These are phyloP conservation scores for Verasper variegatus DNA, from an alignment of 2,113 vertebrate genomes.

Conservation along the genomic window DNA sequence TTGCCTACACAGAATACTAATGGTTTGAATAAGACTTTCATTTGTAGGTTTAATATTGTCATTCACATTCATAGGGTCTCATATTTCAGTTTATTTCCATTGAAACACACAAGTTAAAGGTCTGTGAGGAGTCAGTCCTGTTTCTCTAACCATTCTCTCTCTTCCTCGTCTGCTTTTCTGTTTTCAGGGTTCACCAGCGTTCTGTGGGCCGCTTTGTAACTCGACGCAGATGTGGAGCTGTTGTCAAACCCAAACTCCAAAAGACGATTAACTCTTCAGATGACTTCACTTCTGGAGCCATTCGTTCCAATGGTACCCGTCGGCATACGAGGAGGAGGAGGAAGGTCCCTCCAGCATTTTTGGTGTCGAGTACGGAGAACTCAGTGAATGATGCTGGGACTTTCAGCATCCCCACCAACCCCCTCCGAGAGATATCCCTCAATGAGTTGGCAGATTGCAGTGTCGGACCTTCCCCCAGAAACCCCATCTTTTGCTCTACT, in stretches of 20 bases:
- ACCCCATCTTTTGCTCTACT: constrained; percentile 76
- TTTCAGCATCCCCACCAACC: constrained; percentile 3
- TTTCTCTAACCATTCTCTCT: not conserved
- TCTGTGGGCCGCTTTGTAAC: constrained; percentile 68
- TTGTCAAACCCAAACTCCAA: constrained; percentile 17
- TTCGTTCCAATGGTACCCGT: not conserved
- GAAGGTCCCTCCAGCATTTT: not conserved
- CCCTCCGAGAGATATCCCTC: constrained; percentile 57
- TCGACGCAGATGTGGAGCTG: constrained; percentile 37
- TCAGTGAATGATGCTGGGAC: constrained; percentile 25
- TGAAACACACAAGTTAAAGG: too few relatives aligned
- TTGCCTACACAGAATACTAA: too few relatives aligned
- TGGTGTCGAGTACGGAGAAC: constrained; percentile 49
- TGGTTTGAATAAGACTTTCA: too few relatives aligned
- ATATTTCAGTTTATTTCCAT: too few relatives aligned
- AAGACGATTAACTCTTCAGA: constrained; percentile 67
- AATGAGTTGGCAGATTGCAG: constrained; percentile 50
- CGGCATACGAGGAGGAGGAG: constrained; percentile 5
- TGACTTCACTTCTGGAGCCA: constrained; percentile 54
- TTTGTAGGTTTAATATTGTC: too few relatives aligned
- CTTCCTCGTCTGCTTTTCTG: not conserved
- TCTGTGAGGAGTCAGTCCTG: too few relatives aligned
- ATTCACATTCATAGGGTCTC: too few relatives aligned
- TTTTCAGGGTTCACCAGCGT: constrained; percentile 41
- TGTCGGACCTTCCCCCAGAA: constrained; percentile 39